Evolutionary conservation across 2,888 invertebrate genomes (phyloP), one percentile per base, ranked within the genome.

Genomic region (Hypselothyrea guttata): DNA sequence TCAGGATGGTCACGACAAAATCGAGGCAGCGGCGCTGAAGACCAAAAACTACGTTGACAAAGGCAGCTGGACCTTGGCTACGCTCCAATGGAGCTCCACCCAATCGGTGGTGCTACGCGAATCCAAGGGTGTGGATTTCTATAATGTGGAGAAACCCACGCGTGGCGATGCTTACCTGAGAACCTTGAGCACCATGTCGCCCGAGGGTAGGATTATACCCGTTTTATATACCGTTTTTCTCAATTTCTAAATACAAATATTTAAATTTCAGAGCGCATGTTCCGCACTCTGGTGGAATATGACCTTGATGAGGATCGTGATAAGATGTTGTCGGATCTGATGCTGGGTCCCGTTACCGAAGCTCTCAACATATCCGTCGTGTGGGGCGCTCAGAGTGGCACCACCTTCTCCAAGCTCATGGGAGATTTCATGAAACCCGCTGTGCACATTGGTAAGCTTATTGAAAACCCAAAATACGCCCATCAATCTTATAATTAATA

Each of bases 401-500:
- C 60, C 0, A 95, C 95, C 0, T 96, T 95, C 82, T 70, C 86
- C 16, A 87, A 89, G 22, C 91, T 95, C 31, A 74, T 85, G 7
- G 92, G 74, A 4, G 96, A 96, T 86, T 96, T 96, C 83, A 96
- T 96, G 96, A 95, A 94, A 86, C 95, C 96, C 0, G 95, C 94
- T 16, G 93, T 93, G 2, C 90, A 93, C 55, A 91, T 92, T 86
- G 93, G 95, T 94, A 88, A 62, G 51, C 1, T 3, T 2, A 15
- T n/a, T 3, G 7, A 5, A 12, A 5, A 1, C 2, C 11, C 3
- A 4, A 22, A 1, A 28, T 30, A 27, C 12, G 5, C 31, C 18
- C 37, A 15, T 16, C 7, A 8, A 28, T 7, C 9, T 13, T 9
- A 1, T 4, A 38, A 22, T 11, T n/a, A 37, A 13, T 9, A 0